Evolutionary conservation across 2,113 vertebrate species (phyloP).

Genomic region (Cyrtonyx montezumae): DNA sequence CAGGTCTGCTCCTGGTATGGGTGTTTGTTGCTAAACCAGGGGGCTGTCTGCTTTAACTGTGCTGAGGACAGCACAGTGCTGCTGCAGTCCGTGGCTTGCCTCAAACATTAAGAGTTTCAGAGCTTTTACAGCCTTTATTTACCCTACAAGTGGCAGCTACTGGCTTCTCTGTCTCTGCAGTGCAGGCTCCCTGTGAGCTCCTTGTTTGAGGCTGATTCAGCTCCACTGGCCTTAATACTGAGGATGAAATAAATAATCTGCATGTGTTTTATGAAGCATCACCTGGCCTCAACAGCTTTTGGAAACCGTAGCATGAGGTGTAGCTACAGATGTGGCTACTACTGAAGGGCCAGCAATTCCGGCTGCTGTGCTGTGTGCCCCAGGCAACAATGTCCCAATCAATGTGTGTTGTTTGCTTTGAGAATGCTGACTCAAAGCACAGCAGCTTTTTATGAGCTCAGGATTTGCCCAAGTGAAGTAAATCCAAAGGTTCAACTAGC

Average conservation of each 20-base stretch:
- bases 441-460: neutral
- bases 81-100: neutral
- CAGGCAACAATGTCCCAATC: neutral
- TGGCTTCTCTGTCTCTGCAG: neutral
- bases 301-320: neutral
- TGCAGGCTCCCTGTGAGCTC: neutral
- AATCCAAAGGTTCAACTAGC: neutral
- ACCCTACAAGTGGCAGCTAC: fast-evolving
- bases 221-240: neutral
- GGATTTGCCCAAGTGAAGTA: neutral
- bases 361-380: neutral
- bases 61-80: neutral
- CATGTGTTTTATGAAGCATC: neutral
- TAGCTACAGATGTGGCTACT: fast-evolving
- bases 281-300: neutral
- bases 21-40: fast-evolving
- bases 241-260: neutral
- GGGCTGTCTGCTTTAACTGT: fast-evolving
- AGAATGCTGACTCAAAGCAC: neutral
- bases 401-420: fast-evolving
- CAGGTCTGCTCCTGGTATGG: neutral
- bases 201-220: neutral
- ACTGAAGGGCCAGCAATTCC: fast-evolving
- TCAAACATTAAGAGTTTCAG: fast-evolving
- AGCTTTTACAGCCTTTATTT: fast-evolving